Evolutionary conservation across 2,888 invertebrate species (phyloP).

Genomic region (Epinotia demarniana): DNA sequence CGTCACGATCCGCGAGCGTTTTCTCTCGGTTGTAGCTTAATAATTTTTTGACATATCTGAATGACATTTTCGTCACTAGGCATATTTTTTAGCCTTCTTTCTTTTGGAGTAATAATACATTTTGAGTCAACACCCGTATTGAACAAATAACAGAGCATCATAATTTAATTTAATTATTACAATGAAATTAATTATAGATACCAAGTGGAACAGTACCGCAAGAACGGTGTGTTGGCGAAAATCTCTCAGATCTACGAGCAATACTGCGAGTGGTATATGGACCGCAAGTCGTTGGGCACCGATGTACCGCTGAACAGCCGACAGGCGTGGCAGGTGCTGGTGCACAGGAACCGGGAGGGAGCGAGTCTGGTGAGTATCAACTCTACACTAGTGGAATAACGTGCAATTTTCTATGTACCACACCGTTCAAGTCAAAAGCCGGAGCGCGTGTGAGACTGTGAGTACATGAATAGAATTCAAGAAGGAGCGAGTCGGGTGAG

Average conservation of each 20-base stretch:
- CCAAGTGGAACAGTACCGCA: conserved; percentile 87
- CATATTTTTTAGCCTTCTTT: too few relatives aligned
- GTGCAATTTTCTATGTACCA: background rate
- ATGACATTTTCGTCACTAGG: too few relatives aligned
- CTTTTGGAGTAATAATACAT: too few relatives aligned
- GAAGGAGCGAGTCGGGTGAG: too few relatives aligned
- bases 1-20: too few relatives aligned
- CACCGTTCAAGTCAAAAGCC: too few relatives aligned
- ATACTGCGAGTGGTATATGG: conserved; percentile 87
- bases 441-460: background rate
- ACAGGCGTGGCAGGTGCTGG: conserved; percentile 89
- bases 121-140: too few relatives aligned
- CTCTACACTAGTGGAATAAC: background rate
- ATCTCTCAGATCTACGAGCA: conserved; percentile 84
- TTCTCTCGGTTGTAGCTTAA: too few relatives aligned
- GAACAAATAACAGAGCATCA: too few relatives aligned
- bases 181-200: conserved; percentile 68
- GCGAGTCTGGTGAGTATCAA: conserved; percentile 71
- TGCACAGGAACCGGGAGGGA: conserved; percentile 81
- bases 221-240: conserved; percentile 87
- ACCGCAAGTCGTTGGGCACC: conserved; percentile 62
- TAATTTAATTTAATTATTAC: too few relatives aligned
- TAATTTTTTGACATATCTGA: too few relatives aligned
- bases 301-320: conserved; percentile 83
- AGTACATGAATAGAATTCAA: background rate